Evolutionary conservation across 2,888 invertebrate genomes (phyloP).

Genomic region (Diploptera punctata): DNA sequence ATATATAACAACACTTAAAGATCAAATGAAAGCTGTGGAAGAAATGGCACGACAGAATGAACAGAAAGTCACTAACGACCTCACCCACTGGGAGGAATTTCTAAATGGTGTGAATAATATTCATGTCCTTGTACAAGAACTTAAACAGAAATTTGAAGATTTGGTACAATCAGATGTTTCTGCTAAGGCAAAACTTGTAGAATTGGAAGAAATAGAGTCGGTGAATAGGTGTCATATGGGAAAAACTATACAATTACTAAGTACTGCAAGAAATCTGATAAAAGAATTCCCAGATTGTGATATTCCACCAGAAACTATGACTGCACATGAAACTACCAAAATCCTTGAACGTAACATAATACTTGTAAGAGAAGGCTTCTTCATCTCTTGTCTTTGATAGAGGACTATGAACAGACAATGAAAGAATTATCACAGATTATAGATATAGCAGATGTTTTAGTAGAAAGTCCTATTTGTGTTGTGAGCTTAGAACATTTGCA

Average conservation of each 20-base stretch:
- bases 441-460: slow-evolving; percentile 79
- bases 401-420: slow-evolving; percentile 88
- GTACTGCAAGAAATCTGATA: slow-evolving; percentile 66
- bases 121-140: slow-evolving; percentile 58
- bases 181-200: slow-evolving; percentile 69
- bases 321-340: slow-evolving; percentile 70
- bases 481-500: slow-evolving; percentile 80
- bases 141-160: slow-evolving; percentile 59
- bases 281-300: slow-evolving; percentile 73
- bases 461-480: slow-evolving; percentile 79
- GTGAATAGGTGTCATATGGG: slow-evolving; percentile 68
- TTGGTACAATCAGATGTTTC: slow-evolving; percentile 68
- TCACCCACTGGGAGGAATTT: slow-evolving; percentile 76
- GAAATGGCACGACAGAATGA: slow-evolving; percentile 68
- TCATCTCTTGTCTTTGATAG: slow-evolving; percentile 76
- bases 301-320: slow-evolving; percentile 71
- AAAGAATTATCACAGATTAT: slow-evolving; percentile 88
- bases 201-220: slow-evolving; percentile 73
- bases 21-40: slow-evolving; percentile 74
- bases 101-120: slow-evolving; percentile 67
- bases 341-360: slow-evolving; percentile 70
- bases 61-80: slow-evolving; percentile 62
- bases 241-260: slow-evolving; percentile 66
- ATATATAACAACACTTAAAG: slow-evolving; percentile 65
- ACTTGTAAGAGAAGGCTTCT: slow-evolving; percentile 77